A percentile compares a stretch with the other conserved stretches of the same genome.
phyloP scores from a whole-genome alignment of 2,888 invertebrate genomes.

The Leistus spinibarbis region DNA sequence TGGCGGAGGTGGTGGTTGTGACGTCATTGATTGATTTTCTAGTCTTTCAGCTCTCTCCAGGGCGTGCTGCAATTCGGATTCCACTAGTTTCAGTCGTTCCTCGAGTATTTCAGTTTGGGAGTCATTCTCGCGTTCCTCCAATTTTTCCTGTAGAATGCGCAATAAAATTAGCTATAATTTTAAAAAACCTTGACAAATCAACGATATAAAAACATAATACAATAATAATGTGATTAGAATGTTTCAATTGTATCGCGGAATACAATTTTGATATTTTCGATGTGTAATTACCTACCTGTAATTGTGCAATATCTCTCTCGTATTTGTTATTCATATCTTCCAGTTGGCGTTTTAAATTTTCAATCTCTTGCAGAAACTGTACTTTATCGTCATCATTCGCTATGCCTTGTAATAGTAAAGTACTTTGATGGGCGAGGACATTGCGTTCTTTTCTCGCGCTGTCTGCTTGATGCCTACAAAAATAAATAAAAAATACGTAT shows the following conservation, averaged over 20 bases:
- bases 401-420: conserved; percentile 66
- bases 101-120: conserved; percentile 71
- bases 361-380: conserved; percentile 66
- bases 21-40: conserved; percentile 55
- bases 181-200: conserved; percentile 18
- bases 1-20: conserved; percentile 59
- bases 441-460: conserved; percentile 68
- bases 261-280: conserved; percentile 20
- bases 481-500: conserved; percentile 50
- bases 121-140: conserved; percentile 70
- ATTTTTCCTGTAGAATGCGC: conserved; percentile 59
- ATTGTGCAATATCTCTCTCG: conserved; percentile 62
- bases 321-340: conserved; percentile 67
- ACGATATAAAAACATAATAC: conserved; percentile 11
- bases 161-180: not conserved
- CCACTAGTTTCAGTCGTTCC: conserved; percentile 71
- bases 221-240: conserved; percentile 28
- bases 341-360: conserved; percentile 64
- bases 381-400: conserved; percentile 61
- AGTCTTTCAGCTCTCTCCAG: conserved; percentile 66
- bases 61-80: conserved; percentile 70
- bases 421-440: conserved; percentile 71
- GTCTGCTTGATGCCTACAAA: conserved; percentile 61
- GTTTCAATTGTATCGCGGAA: conserved; percentile 15
- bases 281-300: conserved; percentile 59